These are phyloP conservation scores for Spinus olivaceus DNA, from an alignment of 2,797 vertebrate species.

Conservation along the genomic window DNA sequence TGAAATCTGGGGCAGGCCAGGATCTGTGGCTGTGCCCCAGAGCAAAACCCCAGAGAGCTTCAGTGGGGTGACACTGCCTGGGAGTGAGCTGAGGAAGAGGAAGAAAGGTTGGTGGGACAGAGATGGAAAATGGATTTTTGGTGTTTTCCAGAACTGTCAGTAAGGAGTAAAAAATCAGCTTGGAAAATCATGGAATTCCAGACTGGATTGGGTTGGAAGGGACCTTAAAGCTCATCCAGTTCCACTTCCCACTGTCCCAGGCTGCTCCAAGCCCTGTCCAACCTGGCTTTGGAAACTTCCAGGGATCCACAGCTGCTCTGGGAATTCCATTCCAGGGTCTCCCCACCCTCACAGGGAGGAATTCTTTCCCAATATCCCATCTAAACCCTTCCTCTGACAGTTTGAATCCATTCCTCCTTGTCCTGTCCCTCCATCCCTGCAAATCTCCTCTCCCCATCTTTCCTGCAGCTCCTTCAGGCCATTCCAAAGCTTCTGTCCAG, in stretches of 20 bases:
- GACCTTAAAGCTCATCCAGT: background rate
- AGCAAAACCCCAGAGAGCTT: background rate
- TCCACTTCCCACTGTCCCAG: background rate
- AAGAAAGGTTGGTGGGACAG: background rate
- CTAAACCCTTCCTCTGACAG: background rate
- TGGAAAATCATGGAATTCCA: background rate
- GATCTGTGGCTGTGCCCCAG: background rate
- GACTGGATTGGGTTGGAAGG: background rate
- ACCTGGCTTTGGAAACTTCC: accelerated
- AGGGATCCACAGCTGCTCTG: background rate
- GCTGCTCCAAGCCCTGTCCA: background rate
- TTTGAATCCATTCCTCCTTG: background rate
- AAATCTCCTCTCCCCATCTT: background rate
- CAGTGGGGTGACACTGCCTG: background rate
- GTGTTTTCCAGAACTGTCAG: background rate
- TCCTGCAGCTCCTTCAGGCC: background rate
- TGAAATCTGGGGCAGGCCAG: background rate
- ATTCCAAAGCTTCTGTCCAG: background rate
- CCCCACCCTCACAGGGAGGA: background rate
- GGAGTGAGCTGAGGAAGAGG: background rate
- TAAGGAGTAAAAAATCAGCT: accelerated
- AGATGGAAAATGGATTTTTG: background rate
- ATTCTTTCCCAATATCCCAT: background rate
- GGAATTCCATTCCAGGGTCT: background rate
- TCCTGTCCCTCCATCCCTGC: background rate